A percentile compares a stretch with the other conserved stretches of the same genome.
Conservation (phyloP, 2,797 vertebrate genomes). For the Muscicapa striata region DNA sequence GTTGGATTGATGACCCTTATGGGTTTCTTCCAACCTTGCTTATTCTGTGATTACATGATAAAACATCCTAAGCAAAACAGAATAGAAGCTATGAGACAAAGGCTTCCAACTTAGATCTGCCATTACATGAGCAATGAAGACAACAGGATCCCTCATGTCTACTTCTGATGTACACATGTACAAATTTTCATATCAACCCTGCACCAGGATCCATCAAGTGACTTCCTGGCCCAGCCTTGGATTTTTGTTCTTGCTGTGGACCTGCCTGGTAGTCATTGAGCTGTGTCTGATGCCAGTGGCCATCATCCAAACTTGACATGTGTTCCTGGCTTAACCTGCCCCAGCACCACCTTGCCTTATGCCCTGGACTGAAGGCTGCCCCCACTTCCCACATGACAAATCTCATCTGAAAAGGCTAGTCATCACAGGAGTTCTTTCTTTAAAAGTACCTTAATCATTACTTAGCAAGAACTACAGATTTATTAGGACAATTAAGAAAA, state of each 20-base stretch:
- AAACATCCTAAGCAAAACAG: background rate
- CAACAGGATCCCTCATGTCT: accelerated
- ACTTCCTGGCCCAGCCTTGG: background rate
- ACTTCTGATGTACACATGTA: background rate
- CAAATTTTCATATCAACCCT: background rate
- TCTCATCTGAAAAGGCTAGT: background rate
- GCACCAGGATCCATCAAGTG: background rate
- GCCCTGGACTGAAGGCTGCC: background rate
- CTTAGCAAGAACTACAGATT: background rate
- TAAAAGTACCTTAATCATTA: background rate
- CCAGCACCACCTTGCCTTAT: background rate
- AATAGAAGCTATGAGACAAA: background rate
- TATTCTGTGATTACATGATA: background rate
- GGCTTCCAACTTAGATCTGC: background rate
- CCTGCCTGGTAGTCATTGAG: accelerated
- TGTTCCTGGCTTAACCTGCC: background rate
- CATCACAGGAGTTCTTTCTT: background rate
- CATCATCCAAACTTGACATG: accelerated
- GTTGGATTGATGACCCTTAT: background rate
- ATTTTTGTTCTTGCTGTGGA: background rate
- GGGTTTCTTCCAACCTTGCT: background rate
- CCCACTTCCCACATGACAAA: background rate
- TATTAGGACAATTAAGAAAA: background rate
- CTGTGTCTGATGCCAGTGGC: accelerated
- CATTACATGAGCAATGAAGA: background rate